These are phyloP conservation scores for Parelbella ahira DNA, from an alignment of 2,888 invertebrate species.

Conservation along the genomic window DNA sequence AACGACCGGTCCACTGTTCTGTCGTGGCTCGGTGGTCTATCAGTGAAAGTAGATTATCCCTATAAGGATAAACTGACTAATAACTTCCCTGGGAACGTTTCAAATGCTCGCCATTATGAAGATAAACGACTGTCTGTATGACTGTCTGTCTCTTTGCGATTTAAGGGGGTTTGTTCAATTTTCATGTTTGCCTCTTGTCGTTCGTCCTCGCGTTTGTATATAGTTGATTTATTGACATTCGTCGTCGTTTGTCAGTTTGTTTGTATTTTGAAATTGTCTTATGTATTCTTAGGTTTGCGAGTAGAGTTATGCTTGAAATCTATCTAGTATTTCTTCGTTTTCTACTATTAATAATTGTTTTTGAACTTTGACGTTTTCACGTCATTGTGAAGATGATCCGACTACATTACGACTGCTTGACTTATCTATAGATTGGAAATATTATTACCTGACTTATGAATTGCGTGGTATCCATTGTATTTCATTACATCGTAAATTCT, in stretches of 20 bases:
- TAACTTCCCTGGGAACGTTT: slow-evolving; percentile 26
- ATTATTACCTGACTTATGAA: too few relatives aligned
- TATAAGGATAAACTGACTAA: slow-evolving; percentile 27
- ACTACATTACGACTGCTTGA: background rate
- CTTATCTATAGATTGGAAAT: too few relatives aligned
- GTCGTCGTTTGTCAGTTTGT: slow-evolving; percentile 14
- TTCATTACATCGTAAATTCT: slow-evolving; percentile 1
- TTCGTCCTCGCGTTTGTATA: slow-evolving; percentile 19
- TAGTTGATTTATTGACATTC: slow-evolving; percentile 18
- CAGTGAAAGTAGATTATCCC: slow-evolving; percentile 39
- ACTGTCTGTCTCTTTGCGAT: slow-evolving; percentile 12
- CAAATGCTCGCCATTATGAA: slow-evolving; percentile 23
- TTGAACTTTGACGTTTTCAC: slow-evolving; percentile 22
- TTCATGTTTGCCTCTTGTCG: slow-evolving; percentile 23
- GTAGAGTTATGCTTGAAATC: slow-evolving; percentile 4
- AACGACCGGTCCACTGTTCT: slow-evolving; percentile 23
- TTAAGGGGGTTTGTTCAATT: slow-evolving; percentile 19
- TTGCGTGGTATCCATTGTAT: too few relatives aligned
- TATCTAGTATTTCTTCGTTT: slow-evolving; percentile 13
- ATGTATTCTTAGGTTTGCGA: slow-evolving; percentile 2
- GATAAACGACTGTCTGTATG: slow-evolving; percentile 19
- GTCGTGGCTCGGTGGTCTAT: slow-evolving; percentile 28
- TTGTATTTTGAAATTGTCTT: slow-evolving; percentile 10
- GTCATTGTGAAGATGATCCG: slow-evolving; percentile 3
- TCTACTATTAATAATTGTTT: slow-evolving; percentile 21